Base-by-base conservation (phyloP, 2,888 invertebrate genomes). In the Orthosia gracilis region DNA sequence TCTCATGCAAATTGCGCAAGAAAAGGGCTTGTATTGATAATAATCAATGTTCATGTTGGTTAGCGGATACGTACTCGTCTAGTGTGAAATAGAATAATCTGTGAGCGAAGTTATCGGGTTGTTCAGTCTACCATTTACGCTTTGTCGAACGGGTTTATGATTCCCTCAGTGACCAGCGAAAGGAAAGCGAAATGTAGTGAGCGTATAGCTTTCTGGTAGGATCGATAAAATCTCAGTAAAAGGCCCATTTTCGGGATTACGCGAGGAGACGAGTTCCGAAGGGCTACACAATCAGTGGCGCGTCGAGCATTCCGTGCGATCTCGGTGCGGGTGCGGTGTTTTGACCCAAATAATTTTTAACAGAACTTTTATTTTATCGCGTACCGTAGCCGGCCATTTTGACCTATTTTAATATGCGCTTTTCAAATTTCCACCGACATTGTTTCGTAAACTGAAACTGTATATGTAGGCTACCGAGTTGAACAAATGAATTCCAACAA, bases 141-240 rank as follows among this genome's bases (percentile, higher is more conserved):
- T 90, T 89, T 89, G 87, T 87, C 85, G 84, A 78, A 73, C 80
- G 76, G 79, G 85, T 90, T 91, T 90, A 89, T 86, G 89, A 87
- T 79, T 77, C 79, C 69, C 82, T 85, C 88, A 86, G 84, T 90
- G 90, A 89, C 89, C 91, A 89, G 82, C 76, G 69, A 84, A 88
- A 85, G 80, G 86, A 83, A 86, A 81, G 82, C 76, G 79, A 84
- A 87, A 85, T 76, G 84, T 81, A 82, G 72, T 73, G 64, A 81
- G 78, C 69, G 40, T 67, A 71, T 78, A 80, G 70, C 79, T 68
- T 80, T 80, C 66, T 54, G 76, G 76, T 75, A 74, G 50, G 80
- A 87, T 89, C 87, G 83, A 89, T 88, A 88, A 85, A 88, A 85
- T 87, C 84, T 80, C 80, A 83, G 83, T 83, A 81, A 85, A 80